Percentiles rank a stretch among this genome's conserved stretches.
Evolutionary conservation across 1,140 invertebrate genomes (phyloP).

Genomic region (Scaptomyza pallida): DNA sequence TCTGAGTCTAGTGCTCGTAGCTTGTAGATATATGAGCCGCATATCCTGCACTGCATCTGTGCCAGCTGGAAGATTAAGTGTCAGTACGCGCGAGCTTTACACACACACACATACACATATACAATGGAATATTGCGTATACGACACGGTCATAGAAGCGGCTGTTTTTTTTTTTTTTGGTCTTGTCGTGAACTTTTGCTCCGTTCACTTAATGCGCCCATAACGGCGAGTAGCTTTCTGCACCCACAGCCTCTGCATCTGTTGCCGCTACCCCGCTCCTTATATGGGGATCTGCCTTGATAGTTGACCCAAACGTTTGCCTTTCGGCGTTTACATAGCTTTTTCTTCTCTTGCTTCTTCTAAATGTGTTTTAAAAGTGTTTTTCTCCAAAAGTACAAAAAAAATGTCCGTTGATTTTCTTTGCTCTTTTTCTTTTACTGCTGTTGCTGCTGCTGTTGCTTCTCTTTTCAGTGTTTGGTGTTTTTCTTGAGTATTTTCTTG

Average conservation of each 20-base stretch:
- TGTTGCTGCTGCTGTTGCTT: conserved; percentile 14
- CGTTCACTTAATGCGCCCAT: conserved; percentile 42
- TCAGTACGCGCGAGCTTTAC: conserved; percentile 54
- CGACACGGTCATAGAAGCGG: conserved; percentile 56
- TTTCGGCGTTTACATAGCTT: conserved; percentile 65
- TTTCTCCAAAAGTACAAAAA: conserved; percentile 40
- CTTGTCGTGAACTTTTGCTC: conserved; percentile 33
- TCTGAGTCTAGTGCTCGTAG: neutral
- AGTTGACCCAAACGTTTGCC: conserved; percentile 67
- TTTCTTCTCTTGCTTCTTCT: conserved; percentile 38
- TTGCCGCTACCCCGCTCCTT: neutral
- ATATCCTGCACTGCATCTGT: conserved; percentile 74
- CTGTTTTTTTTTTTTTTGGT: conserved; percentile 46
- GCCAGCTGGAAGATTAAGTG: conserved; percentile 77
- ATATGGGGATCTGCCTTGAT: conserved; percentile 21
- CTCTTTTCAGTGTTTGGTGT: conserved; percentile 25
- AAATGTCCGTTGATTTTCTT: conserved; percentile 58
- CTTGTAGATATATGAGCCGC: conserved; percentile 61
- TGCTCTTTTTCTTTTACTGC: conserved; percentile 6
- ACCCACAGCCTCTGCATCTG: neutral
- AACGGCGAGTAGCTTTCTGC: conserved; percentile 32
- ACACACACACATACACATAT: conserved; percentile 16
- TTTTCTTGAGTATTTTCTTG: conserved; percentile 12
- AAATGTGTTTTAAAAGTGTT: conserved; percentile 80
- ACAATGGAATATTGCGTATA: conserved; percentile 71